Evolutionary conservation across 2,888 invertebrate species (phyloP).

Genomic region (Masnerella sp.): DNA sequence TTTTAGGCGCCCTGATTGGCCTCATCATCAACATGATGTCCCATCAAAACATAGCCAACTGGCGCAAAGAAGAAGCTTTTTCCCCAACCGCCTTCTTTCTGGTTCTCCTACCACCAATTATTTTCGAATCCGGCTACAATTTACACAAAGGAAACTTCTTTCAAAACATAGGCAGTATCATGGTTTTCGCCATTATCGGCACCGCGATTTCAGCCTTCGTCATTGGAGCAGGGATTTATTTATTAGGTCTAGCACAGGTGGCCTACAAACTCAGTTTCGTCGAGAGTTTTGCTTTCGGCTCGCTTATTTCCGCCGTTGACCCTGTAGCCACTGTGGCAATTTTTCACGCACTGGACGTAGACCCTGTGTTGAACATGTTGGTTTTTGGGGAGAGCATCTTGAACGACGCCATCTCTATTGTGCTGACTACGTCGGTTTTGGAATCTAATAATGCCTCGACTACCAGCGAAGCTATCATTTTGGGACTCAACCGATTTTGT

Average conservation of each 20-base stretch:
- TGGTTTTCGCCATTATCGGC: conserved; percentile 98
- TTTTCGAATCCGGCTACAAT: conserved; percentile 99
- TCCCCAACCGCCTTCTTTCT: conserved; percentile 99
- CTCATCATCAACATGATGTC: conserved; percentile 93
- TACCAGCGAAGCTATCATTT: conserved; percentile 90
- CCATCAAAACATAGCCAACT: conserved; percentile 92
- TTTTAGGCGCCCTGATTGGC: conserved; percentile 95
- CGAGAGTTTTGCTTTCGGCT: conserved; percentile 99
- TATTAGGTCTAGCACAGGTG: conserved; percentile 93
- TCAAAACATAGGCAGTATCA: conserved; percentile 99
- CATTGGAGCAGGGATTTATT: conserved; percentile 96
- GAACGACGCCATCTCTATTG: conserved; percentile 99
- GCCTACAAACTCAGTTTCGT: conserved; percentile 95
- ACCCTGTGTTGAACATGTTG: conserved; percentile 99
- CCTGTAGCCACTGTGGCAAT: conserved; percentile 99
- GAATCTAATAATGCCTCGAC: conserved; percentile 84
- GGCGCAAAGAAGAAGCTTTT: conserved; percentile 98
- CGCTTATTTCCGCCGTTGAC: conserved; percentile 98
- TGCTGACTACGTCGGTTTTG: conserved; percentile 92
- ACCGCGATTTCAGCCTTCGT: conserved; percentile 98
- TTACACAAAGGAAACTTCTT: conserved; percentile 97
- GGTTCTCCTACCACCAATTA: conserved; percentile 97
- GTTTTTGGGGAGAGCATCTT: conserved; percentile 98
- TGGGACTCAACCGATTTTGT: conserved; percentile 93
- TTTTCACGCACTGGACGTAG: conserved; percentile 97